These are phyloP conservation scores for Hartigia nigra DNA, from an alignment of 2,888 invertebrate genomes.

Conservation along the genomic window DNA sequence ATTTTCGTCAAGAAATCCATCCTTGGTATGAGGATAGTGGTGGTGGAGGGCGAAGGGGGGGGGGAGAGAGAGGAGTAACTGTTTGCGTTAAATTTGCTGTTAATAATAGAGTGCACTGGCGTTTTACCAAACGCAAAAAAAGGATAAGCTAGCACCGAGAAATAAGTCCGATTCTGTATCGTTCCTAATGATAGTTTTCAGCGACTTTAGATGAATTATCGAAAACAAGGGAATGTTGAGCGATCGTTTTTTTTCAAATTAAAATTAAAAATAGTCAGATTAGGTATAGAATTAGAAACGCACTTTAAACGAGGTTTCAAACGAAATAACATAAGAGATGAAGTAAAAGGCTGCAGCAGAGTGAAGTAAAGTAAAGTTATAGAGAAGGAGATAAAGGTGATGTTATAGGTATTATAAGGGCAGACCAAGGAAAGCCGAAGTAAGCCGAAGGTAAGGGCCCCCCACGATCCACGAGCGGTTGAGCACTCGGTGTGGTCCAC, in stretches of 20 bases:
- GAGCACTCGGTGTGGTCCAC: conserved; percentile 59
- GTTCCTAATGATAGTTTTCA: background rate
- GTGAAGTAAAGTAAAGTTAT: background rate
- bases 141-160: background rate
- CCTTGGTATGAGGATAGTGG: background rate
- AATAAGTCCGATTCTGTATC: background rate
- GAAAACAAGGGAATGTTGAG: background rate
- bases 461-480: conserved; percentile 53
- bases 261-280: background rate
- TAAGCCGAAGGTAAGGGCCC: conserved; percentile 54
- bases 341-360: background rate
- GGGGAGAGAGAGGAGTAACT: background rate
- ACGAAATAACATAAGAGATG: background rate
- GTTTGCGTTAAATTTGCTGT: no score
- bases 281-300: background rate
- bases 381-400: background rate
- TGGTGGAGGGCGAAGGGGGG: background rate
- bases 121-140: background rate
- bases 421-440: conserved; percentile 21
- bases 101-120: background rate
- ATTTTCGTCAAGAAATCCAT: background rate
- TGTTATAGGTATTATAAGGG: background rate
- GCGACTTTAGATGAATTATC: background rate
- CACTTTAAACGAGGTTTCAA: background rate
- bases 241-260: background rate